Conservation (phyloP, 2,888 invertebrate species). For the Hetaerina titia region DNA sequence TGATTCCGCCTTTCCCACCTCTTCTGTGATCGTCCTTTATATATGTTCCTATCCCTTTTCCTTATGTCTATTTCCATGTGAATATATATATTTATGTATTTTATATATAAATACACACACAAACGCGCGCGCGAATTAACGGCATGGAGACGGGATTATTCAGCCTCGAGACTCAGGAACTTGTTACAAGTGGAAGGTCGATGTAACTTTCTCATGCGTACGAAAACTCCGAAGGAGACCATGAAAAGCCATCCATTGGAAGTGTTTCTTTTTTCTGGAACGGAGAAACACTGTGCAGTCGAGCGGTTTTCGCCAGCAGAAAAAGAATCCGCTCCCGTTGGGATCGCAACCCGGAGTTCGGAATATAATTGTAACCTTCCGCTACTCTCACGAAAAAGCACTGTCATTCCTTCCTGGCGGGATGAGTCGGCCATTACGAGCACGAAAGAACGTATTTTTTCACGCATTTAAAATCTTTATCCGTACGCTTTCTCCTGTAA, state of each 20-base stretch:
- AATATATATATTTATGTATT: neutral
- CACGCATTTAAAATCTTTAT: slow-evolving; percentile 8
- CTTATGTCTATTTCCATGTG: no score
- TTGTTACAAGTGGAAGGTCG: neutral
- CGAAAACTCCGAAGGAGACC: neutral
- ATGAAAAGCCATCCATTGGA: neutral
- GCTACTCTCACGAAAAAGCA: neutral
- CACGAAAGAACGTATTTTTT: slow-evolving; percentile 8
- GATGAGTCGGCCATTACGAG: slow-evolving; percentile 1
- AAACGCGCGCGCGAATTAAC: neutral
- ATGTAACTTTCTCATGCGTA: neutral
- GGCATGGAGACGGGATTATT: neutral
- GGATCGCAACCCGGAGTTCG: slow-evolving; percentile 14
- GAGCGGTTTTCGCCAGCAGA: slow-evolving; percentile 5
- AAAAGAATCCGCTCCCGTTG: neutral
- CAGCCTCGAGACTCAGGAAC: neutral
- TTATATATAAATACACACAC: no score
- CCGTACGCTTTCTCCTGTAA: neutral
- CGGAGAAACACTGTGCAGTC: neutral
- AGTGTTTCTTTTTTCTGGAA: slow-evolving; percentile 20
- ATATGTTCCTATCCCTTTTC: no score
- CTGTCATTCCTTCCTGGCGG: neutral
- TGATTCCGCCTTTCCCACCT: no score
- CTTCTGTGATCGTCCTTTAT: no score
- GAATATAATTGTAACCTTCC: slow-evolving; percentile 20